These are phyloP conservation scores for Orycteropus afer DNA, from an alignment of 2,113 vertebrate genomes.

Conservation along the genomic window DNA sequence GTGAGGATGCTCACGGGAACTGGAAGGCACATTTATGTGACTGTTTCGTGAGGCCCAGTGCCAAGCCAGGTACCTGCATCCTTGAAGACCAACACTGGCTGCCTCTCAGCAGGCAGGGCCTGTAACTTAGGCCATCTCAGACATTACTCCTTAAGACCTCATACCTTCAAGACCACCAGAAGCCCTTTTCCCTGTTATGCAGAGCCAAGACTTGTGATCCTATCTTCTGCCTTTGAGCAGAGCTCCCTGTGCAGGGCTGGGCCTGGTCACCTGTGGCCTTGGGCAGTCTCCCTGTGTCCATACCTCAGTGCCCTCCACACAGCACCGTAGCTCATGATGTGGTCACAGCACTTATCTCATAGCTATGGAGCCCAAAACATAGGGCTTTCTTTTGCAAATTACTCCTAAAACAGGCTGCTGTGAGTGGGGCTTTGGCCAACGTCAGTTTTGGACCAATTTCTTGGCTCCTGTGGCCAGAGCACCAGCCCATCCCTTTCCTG, in stretches of 20 bases:
- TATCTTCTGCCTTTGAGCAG: neutral
- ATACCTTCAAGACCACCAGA: neutral
- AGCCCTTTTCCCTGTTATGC: neutral
- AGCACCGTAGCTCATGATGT: neutral
- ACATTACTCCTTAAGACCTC: neutral
- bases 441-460: neutral
- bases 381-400: slow-evolving; percentile 41
- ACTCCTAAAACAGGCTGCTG: neutral
- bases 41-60: neutral
- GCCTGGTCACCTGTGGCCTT: no score
- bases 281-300: neutral
- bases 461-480: neutral
- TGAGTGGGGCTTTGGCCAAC: neutral
- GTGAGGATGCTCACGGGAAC: neutral
- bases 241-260: neutral
- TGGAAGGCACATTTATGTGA: neutral
- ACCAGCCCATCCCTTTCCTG: slow-evolving; percentile 24
- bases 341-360: neutral
- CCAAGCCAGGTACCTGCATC: neutral
- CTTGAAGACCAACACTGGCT: neutral
- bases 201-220: neutral
- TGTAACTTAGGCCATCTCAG: neutral
- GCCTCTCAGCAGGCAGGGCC: neutral
- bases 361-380: neutral
- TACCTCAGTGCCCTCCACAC: neutral